Percentiles rank a stretch among this genome's conserved stretches.
Evolutionary conservation across 2,113 vertebrate genomes (phyloP).

Genomic region (Amia ocellicauda): DNA sequence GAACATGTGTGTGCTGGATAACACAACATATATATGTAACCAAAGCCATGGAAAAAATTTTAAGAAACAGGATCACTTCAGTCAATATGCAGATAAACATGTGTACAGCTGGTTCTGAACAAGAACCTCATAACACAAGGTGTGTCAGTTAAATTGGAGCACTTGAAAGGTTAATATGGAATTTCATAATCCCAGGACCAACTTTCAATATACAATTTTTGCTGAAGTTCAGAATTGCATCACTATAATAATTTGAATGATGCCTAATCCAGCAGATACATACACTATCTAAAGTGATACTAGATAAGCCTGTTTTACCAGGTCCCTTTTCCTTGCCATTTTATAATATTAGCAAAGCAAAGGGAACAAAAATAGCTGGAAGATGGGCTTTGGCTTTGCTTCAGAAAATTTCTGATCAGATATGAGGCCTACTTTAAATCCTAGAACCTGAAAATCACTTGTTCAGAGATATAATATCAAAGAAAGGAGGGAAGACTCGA

Average conservation of each 20-base stretch:
- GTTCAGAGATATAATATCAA: too few species aligned
- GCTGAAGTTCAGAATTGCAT: too few species aligned
- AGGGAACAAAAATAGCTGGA: neutral
- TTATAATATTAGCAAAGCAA: neutral
- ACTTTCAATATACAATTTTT: too few species aligned
- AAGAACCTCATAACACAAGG: neutral
- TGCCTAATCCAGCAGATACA: too few species aligned
- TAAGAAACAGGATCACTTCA: neutral
- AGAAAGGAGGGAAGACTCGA: too few species aligned
- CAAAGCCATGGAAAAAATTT: neutral
- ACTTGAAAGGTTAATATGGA: too few species aligned
- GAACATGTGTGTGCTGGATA: neutral
- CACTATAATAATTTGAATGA: too few species aligned
- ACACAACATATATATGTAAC: neutral
- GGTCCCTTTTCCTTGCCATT: neutral
- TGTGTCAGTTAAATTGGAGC: too few species aligned
- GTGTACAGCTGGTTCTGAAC: neutral
- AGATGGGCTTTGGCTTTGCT: slow-evolving; percentile 1
- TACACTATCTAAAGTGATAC: too few species aligned
- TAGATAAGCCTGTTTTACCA: neutral
- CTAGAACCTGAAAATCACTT: too few species aligned
- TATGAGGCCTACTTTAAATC: too few species aligned
- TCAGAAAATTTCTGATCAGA: neutral
- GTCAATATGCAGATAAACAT: neutral
- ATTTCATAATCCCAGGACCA: too few species aligned